Evolutionary conservation across 1,140 invertebrate species (phyloP).

Genomic region (Samia ricini): DNA sequence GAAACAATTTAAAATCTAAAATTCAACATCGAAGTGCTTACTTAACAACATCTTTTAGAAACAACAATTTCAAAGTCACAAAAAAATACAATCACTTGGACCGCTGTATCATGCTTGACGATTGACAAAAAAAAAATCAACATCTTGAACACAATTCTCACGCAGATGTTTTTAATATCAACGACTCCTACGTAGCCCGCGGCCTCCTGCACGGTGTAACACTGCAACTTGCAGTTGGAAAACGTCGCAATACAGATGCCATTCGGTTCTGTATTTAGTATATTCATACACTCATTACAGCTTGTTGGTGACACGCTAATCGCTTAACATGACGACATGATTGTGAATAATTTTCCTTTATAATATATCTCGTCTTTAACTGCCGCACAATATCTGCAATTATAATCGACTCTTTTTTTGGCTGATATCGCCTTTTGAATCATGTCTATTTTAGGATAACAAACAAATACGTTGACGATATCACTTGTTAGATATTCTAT

Average conservation of each 20-base stretch:
- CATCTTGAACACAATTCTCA: neutral
- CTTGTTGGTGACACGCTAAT: conserved; percentile 16
- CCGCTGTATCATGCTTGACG: neutral
- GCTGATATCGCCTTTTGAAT: too few species aligned
- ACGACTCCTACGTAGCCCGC: neutral
- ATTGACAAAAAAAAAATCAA: neutral
- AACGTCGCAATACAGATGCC: neutral
- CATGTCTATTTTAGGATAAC: too few species aligned
- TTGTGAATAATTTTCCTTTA: conserved; percentile 18
- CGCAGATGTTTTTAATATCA: neutral
- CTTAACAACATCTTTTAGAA: neutral
- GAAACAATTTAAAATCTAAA: neutral
- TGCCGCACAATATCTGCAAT: neutral
- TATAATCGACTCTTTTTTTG: neutral
- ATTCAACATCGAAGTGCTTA: neutral
- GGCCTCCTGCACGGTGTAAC: neutral
- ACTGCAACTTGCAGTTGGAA: conserved; percentile 11
- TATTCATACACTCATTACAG: conserved; percentile 6
- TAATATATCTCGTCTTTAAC: conserved; percentile 10
- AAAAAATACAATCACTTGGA: neutral
- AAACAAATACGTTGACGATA: too few species aligned
- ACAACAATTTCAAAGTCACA: neutral
- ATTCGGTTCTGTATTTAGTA: neutral
- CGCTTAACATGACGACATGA: conserved; percentile 14
- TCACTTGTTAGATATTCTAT: too few species aligned